Conservation (phyloP, 2,113 vertebrate genomes). For the Plecturocebus donacophilus region DNA sequence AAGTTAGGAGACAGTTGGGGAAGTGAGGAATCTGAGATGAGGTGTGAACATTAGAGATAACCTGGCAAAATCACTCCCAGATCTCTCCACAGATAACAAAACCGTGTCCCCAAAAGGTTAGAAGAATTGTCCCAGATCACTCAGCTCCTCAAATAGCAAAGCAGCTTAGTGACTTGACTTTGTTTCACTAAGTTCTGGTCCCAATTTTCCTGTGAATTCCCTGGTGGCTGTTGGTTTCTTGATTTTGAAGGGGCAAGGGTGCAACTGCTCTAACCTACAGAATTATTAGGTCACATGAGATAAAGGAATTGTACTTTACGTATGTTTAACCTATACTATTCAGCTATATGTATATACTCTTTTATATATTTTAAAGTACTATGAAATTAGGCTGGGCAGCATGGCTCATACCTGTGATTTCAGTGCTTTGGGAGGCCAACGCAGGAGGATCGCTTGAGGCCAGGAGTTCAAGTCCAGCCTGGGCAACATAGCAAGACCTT, state of each 20-base stretch:
- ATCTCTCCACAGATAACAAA: background rate
- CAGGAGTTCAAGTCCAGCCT: too few relatives aligned
- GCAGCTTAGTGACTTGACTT: background rate
- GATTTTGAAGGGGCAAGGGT: background rate
- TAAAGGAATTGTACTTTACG: background rate
- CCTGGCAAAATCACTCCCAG: background rate
- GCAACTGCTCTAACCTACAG: background rate
- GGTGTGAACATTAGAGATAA: background rate
- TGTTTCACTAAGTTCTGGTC: background rate
- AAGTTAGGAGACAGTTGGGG: background rate
- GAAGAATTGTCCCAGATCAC: background rate
- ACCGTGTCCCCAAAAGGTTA: background rate
- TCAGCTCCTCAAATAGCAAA: background rate
- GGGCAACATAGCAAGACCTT: too few relatives aligned
- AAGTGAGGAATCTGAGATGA: constrained; percentile 47
- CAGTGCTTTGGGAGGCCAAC: too few relatives aligned
- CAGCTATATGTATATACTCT: background rate
- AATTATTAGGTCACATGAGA: background rate
- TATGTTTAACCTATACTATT: background rate
- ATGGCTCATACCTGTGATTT: too few relatives aligned
- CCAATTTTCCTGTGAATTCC: background rate
- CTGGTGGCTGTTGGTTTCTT: background rate
- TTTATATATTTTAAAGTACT: background rate
- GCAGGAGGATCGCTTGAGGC: too few relatives aligned
- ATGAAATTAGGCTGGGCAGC: too few relatives aligned